A percentile compares a stretch with the other conserved stretches of the same genome.
Conservation (phyloP, 2,888 invertebrate genomes). For the Lasiommata megera region DNA sequence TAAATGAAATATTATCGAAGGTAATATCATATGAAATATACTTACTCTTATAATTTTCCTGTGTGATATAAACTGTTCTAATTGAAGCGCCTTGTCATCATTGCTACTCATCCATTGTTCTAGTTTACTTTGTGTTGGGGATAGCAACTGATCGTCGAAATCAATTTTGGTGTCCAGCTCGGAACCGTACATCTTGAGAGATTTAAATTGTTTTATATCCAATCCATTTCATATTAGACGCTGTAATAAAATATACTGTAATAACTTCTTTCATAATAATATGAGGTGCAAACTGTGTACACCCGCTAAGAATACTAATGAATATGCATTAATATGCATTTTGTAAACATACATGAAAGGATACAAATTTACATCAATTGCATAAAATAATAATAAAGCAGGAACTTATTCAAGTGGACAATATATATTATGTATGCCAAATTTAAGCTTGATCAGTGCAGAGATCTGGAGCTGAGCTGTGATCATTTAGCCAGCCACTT, state of each 20-base stretch:
- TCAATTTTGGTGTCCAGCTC: constrained; percentile 22
- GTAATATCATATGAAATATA: neutral
- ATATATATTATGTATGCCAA: too few relatives aligned
- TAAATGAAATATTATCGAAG: too few relatives aligned
- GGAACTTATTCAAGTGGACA: too few relatives aligned
- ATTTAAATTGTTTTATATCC: neutral
- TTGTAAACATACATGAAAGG: too few relatives aligned
- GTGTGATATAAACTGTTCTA: constrained; percentile 51
- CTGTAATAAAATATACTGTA: constrained; percentile 12
- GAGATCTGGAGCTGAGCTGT: too few relatives aligned
- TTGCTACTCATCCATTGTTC: constrained; percentile 18
- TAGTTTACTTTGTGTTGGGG: constrained; percentile 6
- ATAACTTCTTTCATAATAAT: neutral
- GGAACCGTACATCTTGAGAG: constrained; percentile 10
- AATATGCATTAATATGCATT: too few relatives aligned
- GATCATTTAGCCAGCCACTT: too few relatives aligned
- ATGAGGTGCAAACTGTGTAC: too few relatives aligned
- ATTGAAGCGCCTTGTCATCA: constrained; percentile 10
- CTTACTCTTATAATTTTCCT: constrained; percentile 67
- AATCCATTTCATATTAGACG: constrained; percentile 13
- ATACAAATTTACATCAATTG: too few relatives aligned
- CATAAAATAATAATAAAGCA: too few relatives aligned
- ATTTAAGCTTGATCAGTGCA: too few relatives aligned
- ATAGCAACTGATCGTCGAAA: constrained; percentile 10
- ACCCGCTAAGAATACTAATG: too few relatives aligned